These are phyloP conservation scores for Nesospiza acunhae DNA, from an alignment of 2,113 vertebrate genomes.

Conservation along the genomic window DNA sequence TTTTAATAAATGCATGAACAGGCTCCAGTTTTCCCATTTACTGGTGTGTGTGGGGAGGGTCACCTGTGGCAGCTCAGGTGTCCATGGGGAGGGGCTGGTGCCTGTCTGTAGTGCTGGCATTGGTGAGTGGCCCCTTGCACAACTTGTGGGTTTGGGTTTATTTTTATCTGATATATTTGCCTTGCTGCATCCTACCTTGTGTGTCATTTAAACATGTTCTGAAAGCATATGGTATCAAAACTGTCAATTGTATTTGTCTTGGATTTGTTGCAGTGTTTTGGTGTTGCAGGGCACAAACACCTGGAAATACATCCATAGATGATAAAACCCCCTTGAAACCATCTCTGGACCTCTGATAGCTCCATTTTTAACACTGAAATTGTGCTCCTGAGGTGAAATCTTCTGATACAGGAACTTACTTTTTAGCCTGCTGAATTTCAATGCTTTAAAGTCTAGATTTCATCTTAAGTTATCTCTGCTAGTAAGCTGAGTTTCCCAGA, in stretches of 20 bases:
- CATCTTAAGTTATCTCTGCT: not conserved
- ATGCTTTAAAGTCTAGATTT: not conserved
- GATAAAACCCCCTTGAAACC: not conserved
- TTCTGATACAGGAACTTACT: not conserved
- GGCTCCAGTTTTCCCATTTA: fast-evolving
- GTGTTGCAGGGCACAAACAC: not conserved
- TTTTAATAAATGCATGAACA: not conserved
- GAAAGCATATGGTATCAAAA: not conserved
- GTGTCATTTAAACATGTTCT: not conserved
- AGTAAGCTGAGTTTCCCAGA: not conserved
- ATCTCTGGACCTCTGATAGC: fast-evolving
- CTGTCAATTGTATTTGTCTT: not conserved
- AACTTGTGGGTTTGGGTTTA: not conserved
- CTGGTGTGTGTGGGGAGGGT: fast-evolving
- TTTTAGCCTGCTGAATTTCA: not conserved
- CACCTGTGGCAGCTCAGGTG: not conserved
- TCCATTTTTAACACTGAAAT: not conserved
- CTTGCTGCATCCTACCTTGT: not conserved
- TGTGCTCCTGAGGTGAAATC: not conserved
- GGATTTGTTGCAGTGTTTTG: not conserved
- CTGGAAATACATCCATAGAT: not conserved
- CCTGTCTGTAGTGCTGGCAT: not conserved
- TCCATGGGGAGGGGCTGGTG: not conserved
- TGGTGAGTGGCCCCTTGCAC: not conserved
- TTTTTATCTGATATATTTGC: fast-evolving